Evolutionary conservation across 2,113 vertebrate genomes (phyloP), one percentile per base, ranked within the genome.

Genomic region (Xenus cinereus): DNA sequence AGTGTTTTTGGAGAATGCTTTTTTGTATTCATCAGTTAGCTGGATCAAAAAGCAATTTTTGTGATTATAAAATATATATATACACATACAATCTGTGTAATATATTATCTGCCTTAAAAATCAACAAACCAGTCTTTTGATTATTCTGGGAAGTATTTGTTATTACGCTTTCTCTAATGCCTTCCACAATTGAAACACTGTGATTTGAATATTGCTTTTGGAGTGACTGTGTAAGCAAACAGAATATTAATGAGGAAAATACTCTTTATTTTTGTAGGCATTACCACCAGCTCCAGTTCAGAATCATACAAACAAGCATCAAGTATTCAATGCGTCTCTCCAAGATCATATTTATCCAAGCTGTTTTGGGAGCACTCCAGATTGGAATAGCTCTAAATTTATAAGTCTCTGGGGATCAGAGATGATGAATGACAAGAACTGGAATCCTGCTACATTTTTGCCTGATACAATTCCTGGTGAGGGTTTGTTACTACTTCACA

Each of bases 351-450:
- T 99, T 95, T 99, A 99, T 97, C 99, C 99, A 90, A 99, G 98
- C 97, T 99, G 99, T 97, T 99, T 99, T 93, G 98, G 98, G 62
- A 98, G 97, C 73, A 96, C 99, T 79, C 98, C 99, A 68, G 99
- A 99, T 97, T 99, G 99, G 99, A 99, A 98, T 97, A 99, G 98
- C 95, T 99, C 99, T 53, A 99, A 99, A 97, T 99, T 99, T 92
- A 98, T 99, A 98, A 99, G 99, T 97, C 98, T 99, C 85, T 99
- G 99, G 99, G 99, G 98, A 80, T 99, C 99, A 84, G 99, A 99
- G 93, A 98, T 99, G 98, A 99, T 99, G 99, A 99, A 98, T 96
- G 98, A 98, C 94, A 98, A 99, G 97, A 99, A 98, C 98, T 99
- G 99, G 99, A 99, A 98, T 97, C 98, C 99, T 67, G 98, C 99